Percentiles rank a stretch among this genome's conserved stretches.
These are phyloP conservation scores for Sylvia atricapilla DNA, from an alignment of 2,113 vertebrate species.

Conservation along the genomic window DNA sequence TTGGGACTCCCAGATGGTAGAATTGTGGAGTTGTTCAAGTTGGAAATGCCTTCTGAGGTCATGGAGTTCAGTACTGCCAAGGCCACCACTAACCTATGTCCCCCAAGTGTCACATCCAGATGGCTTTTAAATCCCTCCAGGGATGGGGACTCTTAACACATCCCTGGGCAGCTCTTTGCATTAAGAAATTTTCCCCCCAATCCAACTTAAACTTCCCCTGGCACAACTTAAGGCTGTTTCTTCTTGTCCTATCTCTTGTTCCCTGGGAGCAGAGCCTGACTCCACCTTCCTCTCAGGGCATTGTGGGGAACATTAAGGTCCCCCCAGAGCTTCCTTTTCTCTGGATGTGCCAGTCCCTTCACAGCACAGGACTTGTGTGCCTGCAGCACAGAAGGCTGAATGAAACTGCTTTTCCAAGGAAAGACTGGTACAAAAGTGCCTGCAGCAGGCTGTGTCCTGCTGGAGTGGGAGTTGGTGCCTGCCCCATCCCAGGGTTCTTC, in stretches of 20 bases:
- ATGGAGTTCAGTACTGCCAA: neutral
- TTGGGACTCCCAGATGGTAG: neutral
- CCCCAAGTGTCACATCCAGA: neutral
- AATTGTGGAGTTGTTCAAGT: fast-evolving
- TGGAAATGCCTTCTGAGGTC: neutral
- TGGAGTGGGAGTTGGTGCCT: fast-evolving
- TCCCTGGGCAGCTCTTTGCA: neutral
- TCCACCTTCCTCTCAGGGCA: neutral
- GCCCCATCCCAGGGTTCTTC: neutral
- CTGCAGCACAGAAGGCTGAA: neutral
- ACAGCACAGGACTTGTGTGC: fast-evolving
- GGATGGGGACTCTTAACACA: too few relatives aligned
- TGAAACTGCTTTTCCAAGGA: neutral
- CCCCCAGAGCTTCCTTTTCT: neutral
- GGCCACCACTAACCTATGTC: neutral
- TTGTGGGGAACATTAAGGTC: neutral
- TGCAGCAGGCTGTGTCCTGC: neutral
- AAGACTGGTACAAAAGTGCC: fast-evolving
- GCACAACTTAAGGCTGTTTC: neutral
- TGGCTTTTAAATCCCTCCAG: neutral
- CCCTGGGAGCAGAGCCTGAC: neutral
- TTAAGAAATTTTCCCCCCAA: neutral
- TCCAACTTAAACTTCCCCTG: neutral
- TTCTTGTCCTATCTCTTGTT: neutral
- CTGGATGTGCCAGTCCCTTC: neutral